Evolutionary conservation across 2,888 invertebrate genomes (phyloP).

Genomic region (Diaperis boleti): DNA sequence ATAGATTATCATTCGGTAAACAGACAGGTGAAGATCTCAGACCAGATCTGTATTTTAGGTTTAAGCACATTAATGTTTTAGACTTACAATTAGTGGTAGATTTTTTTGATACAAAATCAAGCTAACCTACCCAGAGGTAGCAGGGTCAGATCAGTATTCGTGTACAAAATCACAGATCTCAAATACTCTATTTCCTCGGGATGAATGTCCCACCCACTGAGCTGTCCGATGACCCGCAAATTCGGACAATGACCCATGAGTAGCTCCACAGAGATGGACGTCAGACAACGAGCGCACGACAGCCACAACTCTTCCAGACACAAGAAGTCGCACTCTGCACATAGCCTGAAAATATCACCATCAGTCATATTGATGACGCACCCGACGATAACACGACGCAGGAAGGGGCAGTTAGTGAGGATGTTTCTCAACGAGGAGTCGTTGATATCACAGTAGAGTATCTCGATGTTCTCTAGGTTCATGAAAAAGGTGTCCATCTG

Average conservation of each 20-base stretch:
- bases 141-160: constrained; percentile 75
- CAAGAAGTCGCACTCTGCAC: constrained; percentile 74
- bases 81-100: too few species aligned
- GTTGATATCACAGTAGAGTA: constrained; percentile 74
- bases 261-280: constrained; percentile 74
- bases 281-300: constrained; percentile 75
- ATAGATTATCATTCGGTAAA: too few species aligned
- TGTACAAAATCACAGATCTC: constrained; percentile 74
- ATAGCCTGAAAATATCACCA: constrained; percentile 76
- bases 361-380: constrained; percentile 76
- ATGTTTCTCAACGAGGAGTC: constrained; percentile 72
- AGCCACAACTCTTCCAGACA: constrained; percentile 78
- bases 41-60: too few species aligned
- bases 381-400: constrained; percentile 74
- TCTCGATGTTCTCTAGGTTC: constrained; percentile 75
- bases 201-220: constrained; percentile 77
- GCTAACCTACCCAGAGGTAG: constrained; percentile 64
- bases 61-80: too few species aligned
- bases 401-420: constrained; percentile 72
- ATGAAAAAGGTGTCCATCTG: constrained; percentile 71
- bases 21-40: too few species aligned
- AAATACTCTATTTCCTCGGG: constrained; percentile 77
- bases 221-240: constrained; percentile 72
- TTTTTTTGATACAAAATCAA: too few species aligned
- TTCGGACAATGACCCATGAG: constrained; percentile 78